phyloP scores from a whole-genome alignment of 2,888 invertebrate species.

The Chaitophorus viminalis region DNA sequence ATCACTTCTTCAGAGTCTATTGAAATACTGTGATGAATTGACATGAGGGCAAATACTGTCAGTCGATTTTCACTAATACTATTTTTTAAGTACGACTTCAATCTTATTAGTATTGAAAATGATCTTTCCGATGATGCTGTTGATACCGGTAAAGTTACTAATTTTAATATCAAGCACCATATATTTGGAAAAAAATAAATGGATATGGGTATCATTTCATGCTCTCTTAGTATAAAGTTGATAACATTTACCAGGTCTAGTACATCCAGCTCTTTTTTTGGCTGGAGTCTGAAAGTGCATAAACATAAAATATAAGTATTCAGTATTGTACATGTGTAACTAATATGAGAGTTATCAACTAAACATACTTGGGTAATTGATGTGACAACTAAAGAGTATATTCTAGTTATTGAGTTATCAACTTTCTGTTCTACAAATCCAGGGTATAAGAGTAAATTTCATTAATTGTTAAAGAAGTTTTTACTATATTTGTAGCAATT shows the following conservation, averaged over 20 bases:
- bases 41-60: no score
- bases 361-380: slow-evolving; percentile 88
- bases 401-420: slow-evolving; percentile 96
- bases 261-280: slow-evolving; percentile 95
- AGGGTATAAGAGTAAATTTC: slow-evolving; percentile 98
- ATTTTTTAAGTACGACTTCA: no score
- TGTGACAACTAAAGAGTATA: slow-evolving; percentile 98
- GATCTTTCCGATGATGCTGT: no score
- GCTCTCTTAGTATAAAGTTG: slow-evolving; percentile 97
- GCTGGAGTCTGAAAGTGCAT: slow-evolving; percentile 82
- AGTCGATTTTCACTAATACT: no score
- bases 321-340: not conserved
- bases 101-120: no score
- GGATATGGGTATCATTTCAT: slow-evolving; percentile 96
- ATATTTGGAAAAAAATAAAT: no score
- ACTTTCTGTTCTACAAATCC: slow-evolving; percentile 99
- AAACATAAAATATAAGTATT: no score
- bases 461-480: slow-evolving; percentile 98
- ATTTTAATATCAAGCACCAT: slow-evolving; percentile 91
- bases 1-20: no score
- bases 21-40: no score
- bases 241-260: slow-evolving; percentile 97
- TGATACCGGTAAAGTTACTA: not conserved
- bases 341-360: not conserved
- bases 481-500: slow-evolving; percentile 99